Evolutionary conservation across 2,797 vertebrate species (phyloP).

Genomic region (Choloepus didactylus): DNA sequence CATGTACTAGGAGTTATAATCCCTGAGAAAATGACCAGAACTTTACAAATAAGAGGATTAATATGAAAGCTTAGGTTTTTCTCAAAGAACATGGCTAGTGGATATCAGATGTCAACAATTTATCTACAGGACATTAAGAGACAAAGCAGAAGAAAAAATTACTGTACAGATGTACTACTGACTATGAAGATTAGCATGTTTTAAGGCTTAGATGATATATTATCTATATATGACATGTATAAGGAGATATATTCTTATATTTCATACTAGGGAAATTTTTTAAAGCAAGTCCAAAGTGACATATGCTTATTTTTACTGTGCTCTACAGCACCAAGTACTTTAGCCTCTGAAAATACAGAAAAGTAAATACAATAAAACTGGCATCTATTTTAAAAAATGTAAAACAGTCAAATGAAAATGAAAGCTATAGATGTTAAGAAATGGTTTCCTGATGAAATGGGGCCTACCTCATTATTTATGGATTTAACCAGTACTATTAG

Average conservation of each 20-base stretch:
- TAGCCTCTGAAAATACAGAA: slow-evolving; percentile 39
- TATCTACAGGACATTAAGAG: background rate
- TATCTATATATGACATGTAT: no score
- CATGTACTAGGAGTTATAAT: slow-evolving; percentile 32
- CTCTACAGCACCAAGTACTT: background rate
- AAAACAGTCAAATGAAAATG: slow-evolving; percentile 62
- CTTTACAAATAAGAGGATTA: slow-evolving; percentile 47
- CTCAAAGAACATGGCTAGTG: background rate
- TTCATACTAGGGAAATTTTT: background rate
- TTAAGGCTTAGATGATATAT: background rate
- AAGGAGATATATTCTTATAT: background rate
- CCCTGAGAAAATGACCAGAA: slow-evolving; percentile 3
- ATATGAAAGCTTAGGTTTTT: slow-evolving; percentile 28
- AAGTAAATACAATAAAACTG: slow-evolving; percentile 48
- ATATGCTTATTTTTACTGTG: background rate
- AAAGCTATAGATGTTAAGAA: slow-evolving; percentile 27
- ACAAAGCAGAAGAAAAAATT: background rate
- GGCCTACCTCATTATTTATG: slow-evolving; percentile 83
- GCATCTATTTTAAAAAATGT: slow-evolving; percentile 51
- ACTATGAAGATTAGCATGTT: background rate
- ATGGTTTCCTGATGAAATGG: slow-evolving; percentile 77
- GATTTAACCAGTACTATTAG: slow-evolving; percentile 88
- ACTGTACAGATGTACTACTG: background rate
- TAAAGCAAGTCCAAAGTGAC: slow-evolving; percentile 14
- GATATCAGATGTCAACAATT: background rate